Conservation (phyloP, 2,113 vertebrate species). For the Actenoides hombroni region DNA sequence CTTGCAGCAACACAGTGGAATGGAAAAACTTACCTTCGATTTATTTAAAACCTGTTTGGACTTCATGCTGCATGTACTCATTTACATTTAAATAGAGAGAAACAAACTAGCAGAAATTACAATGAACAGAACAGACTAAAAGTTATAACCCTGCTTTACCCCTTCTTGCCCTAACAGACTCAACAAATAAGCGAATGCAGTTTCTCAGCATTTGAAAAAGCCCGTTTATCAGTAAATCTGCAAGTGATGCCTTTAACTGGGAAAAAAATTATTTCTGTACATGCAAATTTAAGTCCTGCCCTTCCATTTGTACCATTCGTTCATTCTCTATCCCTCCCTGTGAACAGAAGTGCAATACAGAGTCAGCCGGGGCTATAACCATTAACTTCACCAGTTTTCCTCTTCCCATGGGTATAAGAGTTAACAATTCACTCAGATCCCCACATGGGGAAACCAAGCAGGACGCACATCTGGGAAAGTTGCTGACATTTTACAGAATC, state of each 20-base stretch:
- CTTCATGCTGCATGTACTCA: background rate
- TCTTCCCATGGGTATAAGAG: background rate
- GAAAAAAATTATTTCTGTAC: background rate
- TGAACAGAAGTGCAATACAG: rapidly evolving
- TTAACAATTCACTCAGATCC: background rate
- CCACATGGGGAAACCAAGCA: background rate
- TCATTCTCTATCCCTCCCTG: background rate
- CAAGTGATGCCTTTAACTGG: background rate
- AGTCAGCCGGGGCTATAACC: background rate
- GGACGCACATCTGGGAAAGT: background rate
- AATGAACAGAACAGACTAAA: background rate
- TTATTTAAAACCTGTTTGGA: background rate
- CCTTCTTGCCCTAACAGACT: background rate
- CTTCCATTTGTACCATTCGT: background rate
- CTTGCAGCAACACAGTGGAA: background rate
- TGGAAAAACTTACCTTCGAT: background rate
- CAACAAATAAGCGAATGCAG: background rate
- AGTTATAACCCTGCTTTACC: background rate
- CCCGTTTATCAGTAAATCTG: background rate
- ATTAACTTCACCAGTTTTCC: background rate
- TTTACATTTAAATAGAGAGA: background rate
- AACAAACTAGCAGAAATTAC: background rate
- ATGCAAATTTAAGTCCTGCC: background rate
- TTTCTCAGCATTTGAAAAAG: background rate
- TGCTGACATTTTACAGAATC: background rate